These are phyloP conservation scores for Lamellibrachia satsuma DNA, from an alignment of 2,888 invertebrate genomes.

Conservation along the genomic window DNA sequence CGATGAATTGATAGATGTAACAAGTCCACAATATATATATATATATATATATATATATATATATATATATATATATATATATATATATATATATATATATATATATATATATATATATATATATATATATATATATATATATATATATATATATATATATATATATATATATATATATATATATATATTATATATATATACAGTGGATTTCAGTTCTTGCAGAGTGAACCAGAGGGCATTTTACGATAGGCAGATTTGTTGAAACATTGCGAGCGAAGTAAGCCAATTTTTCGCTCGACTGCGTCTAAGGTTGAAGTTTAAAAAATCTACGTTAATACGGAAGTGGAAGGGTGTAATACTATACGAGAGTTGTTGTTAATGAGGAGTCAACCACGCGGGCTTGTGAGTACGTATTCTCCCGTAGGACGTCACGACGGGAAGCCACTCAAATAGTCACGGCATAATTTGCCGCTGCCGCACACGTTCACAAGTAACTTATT, in stretches of 20 bases:
- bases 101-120: no score
- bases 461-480: slow-evolving; percentile 3
- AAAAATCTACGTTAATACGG: neutral
- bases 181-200: no score
- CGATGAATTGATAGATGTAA: neutral
- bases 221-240: no score
- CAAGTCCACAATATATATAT: no score
- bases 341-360: neutral
- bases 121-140: no score
- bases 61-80: no score
- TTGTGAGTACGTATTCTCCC: neutral
- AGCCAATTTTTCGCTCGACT: neutral
- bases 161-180: no score
- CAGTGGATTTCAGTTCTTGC: no score
- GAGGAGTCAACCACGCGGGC: neutral
- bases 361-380: neutral
- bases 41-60: no score
- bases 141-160: no score
- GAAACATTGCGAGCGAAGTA: neutral
- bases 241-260: neutral
- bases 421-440: neutral
- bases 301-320: neutral
- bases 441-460: neutral
- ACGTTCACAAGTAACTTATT: neutral
- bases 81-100: no score